Evolutionary conservation across 2,888 invertebrate genomes (phyloP), one percentile per base, ranked within the genome.

Genomic region (Pteria penguin): DNA sequence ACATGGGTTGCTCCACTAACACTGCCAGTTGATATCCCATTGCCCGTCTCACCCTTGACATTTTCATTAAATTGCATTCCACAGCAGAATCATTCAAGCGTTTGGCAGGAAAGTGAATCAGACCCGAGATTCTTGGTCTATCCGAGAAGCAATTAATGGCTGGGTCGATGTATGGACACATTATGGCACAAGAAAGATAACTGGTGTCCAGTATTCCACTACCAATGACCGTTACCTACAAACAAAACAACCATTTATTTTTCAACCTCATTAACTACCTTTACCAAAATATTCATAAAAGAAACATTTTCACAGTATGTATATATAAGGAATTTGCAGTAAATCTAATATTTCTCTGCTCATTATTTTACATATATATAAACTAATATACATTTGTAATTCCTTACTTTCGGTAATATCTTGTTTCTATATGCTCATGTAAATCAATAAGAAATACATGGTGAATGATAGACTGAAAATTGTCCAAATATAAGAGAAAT

Each of bases 111-210:
- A 75, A 63, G 22, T 45, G 4, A 14, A 75, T 27, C 24, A 70
- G 61, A 4, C 70, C 45, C 27, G 57, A 22, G 29, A 57, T 32
- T 32, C 55, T 22, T 18, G 22, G 32, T 1, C 26, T 14, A 22
- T 54, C 24, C 11, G 63, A 26, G 55, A 62, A 75, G 45, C 75
- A 75, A 29, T 63, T 62, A 24, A 75, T 65, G 24, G 55, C 33
- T 4, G 65, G 61, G 2, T 65, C 55, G 5, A 4, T 31, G 31
- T 36, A 63, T 0, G 70, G 75, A 58, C 75, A 75, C 24, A 31
- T 29, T 18, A 75, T 18, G 22, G 62, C 65, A 45, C 75, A 75
- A 26, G 62, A 52, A 8, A 70, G 22, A 45, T 65, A 75, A 4
- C 65, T 45, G 14, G 70, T 70, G 36, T 70, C 58, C 1, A 32